These are phyloP conservation scores for Nezara viridula DNA, from an alignment of 2,888 invertebrate species.

Conservation along the genomic window DNA sequence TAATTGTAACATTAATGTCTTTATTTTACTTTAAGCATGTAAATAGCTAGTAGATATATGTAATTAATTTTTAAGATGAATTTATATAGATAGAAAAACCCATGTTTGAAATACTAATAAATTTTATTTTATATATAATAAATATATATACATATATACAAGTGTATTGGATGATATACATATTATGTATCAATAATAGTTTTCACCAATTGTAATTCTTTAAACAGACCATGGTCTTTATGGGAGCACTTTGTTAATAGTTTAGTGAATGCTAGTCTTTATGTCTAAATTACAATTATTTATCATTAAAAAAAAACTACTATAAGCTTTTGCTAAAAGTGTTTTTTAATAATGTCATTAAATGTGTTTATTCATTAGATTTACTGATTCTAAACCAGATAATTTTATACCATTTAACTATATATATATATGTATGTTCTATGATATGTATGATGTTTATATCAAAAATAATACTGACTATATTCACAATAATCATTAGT, in stretches of 20 bases:
- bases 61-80: slow-evolving; percentile 49
- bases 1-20: slow-evolving; percentile 57
- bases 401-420: slow-evolving; percentile 41
- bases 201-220: slow-evolving; percentile 40
- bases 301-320: background rate
- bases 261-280: slow-evolving; percentile 22
- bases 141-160: background rate
- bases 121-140: slow-evolving; percentile 48
- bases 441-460: slow-evolving; percentile 33
- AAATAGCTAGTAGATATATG: slow-evolving; percentile 53
- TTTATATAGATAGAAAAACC: slow-evolving; percentile 46
- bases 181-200: slow-evolving; percentile 37
- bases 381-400: slow-evolving; percentile 23
- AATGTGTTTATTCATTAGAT: slow-evolving; percentile 28
- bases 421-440: slow-evolving; percentile 29
- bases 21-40: slow-evolving; percentile 55
- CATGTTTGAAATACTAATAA: slow-evolving; percentile 31
- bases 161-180: slow-evolving; percentile 36
- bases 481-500: slow-evolving; percentile 25
- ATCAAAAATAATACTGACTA: slow-evolving; percentile 16
- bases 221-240: slow-evolving; percentile 51
- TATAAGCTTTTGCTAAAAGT: slow-evolving; percentile 47
- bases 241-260: slow-evolving; percentile 48
- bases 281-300: background rate
- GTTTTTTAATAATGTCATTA: slow-evolving; percentile 38